Base-by-base conservation (phyloP, 2,113 vertebrate species). In the Peucedramus taeniatus region DNA sequence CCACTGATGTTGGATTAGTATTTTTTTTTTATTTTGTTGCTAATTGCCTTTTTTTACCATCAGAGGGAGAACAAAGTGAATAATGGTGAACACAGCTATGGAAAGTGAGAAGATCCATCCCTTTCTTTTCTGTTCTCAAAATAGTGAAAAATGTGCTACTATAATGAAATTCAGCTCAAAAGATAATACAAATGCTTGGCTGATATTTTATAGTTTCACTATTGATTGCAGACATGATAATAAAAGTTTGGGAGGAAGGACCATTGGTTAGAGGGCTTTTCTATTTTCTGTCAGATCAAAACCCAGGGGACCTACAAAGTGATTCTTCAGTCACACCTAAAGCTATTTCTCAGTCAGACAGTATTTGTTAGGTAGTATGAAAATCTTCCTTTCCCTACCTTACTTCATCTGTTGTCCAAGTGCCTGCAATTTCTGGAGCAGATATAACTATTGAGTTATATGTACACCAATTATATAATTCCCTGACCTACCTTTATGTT, bases 51-150 rank as follows among this genome's bases (percentile, higher is more conserved):
- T 70, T 70, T 40, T 63, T 56, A 44, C 13, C 12, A 72, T 60
- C 12, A 56, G 61, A 70, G 47, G 5, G 4, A 81, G 3, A 94
- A 47, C 7, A 23, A 83, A 83, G 13, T 33, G 44, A 76, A 64
- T 30, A 74, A 11, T 27, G 10, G 13, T 37, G 21, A 84, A 31
- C 26, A 24, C 4, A 12, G 33, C 9, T 70, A n/a, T 0, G 0
- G 21, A 81, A 91, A 65, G n/a, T 28, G 7, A 54, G 35, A 87
- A 49, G 15, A 66, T 42, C 30, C 13, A 50, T 5, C 6, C 4
- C 17, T 72, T 60, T 31, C 11, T 81, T 45, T 66, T 75, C 44
- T 60, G 10, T 12, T 87, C 42, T 59, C 56, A 84, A 63, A 75
- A 63, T 3, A 59, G 33, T 37, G 12, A 68, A 65, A 71, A 64